Base-by-base conservation (phyloP, 2,113 vertebrate species). In the Clarias batrachus region DNA sequence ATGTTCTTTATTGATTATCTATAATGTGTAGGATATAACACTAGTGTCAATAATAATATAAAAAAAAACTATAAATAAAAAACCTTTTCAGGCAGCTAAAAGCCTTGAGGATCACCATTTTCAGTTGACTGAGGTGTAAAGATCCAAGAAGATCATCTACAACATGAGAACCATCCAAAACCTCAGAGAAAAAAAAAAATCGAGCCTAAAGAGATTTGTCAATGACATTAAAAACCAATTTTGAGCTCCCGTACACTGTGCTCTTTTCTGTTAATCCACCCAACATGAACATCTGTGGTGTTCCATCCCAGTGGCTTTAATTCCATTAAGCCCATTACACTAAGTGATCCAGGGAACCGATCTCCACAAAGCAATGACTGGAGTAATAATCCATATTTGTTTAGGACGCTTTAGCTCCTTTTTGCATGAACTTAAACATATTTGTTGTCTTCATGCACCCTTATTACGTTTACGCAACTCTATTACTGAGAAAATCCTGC, bases 261-360 rank as follows among this genome's bases (percentile, higher is more conserved):
- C 5, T 60, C 80, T 60, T 82, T 74, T 81, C 74, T 78, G 13
- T 59, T 60, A 33, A 81, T 52, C 86, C 81, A 86, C 73, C 86
- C n/a, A 59, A 80, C 48, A 30, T 73, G 56, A 8, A 83, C 62
- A 30, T 37, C 54, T 41, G 74, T 27, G 59, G 62, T 60, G 48
- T 85, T 87, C 74, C 83, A 57, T 79, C 87, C 59, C 82, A 83
- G 73, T 82, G 89, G 57, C 74, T 87, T 87, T 87, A 87, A 77
- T 87, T 85, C 73, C 80, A 85, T 87, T 87, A 88, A 89, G 76
- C 83, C 83, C 62, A 90, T 88, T 87, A 83, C 79, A 83, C 82
- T 83, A 87, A 90, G 83, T 83, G 83, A 85, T 81, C 87, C 83
- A 62, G 83, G 85, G 84, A 82, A 63, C 87, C 78, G 78, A 71